Evolutionary conservation across 2,113 vertebrate species (phyloP), one percentile per base, ranked within the genome.

Genomic region (Chamaetylas fuelleborni): DNA sequence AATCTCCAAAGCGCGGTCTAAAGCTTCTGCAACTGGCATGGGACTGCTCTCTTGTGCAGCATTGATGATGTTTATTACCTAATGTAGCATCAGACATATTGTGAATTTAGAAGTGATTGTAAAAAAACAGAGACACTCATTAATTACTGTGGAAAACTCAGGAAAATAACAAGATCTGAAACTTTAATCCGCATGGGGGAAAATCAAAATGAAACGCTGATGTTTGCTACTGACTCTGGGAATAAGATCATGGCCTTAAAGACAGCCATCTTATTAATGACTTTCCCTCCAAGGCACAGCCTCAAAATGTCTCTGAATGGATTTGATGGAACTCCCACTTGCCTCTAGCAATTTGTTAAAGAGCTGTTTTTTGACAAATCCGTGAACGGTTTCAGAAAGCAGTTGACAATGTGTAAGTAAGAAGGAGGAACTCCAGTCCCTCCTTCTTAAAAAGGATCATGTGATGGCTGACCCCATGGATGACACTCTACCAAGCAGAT

Each of bases 11-110:
- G 99, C 99, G 5, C 98, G 98, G 88, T 99, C 99, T 97, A 99
- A 98, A 81, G 99, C 99, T 97, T 99, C 99, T 6, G 98, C 99
- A 76, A 99, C 99, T 2, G 98, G 98, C 97, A 99, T 92, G 5
- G 99, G 98, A 80, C 99, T 99, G 97, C 98, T 99, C 92, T 99
- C 99, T 98, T 99, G 99, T 34, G 99, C 99, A 80, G 99, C 98
- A 33, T 98, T 99, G 97, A 99, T 99, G 96, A 99, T 99, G 97
- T 99, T 99, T 95, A 99, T 99, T 38, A 99, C 99, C 99, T 99
- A 86, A 25, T 51, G 45, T 1, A 67, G 34, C n/a, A 95, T 51
- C 23, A 86, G 64, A 85, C 47, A 86, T 6, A 36, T 70, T 87
- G 85, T 54, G 45, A 93, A 72, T 48, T 95, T 62, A 86, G 43